phyloP scores from a whole-genome alignment of 2,113 vertebrate genomes.

The Labeo catla region DNA sequence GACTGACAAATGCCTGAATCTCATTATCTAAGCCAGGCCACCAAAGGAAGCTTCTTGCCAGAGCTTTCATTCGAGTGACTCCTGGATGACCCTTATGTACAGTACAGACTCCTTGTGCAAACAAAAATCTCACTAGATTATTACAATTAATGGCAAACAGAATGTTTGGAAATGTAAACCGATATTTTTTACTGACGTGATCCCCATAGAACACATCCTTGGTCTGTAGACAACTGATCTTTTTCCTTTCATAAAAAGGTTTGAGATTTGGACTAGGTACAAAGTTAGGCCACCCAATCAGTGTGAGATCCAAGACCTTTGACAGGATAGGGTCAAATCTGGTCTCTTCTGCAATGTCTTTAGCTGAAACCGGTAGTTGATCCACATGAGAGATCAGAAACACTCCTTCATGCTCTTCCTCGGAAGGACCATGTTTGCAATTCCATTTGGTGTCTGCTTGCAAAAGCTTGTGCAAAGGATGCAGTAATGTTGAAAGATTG shows the following conservation, averaged over 20 bases:
- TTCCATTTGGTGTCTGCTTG: too few species aligned
- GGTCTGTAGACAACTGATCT: not conserved
- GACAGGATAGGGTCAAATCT: not conserved
- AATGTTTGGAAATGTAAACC: too few species aligned
- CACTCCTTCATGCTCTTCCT: not conserved
- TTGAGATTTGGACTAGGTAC: not conserved
- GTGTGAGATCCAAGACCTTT: not conserved
- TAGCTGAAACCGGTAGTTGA: not conserved
- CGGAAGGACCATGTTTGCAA: not conserved
- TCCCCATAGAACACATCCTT: slow-evolving; percentile 15
- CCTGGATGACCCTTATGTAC: slow-evolving; percentile 43
- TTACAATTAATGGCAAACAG: too few species aligned
- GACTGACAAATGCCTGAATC: not conserved
- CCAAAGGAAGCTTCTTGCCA: slow-evolving; percentile 27
- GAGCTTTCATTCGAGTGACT: not conserved
- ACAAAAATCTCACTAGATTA: too few species aligned
- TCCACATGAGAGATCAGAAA: slow-evolving; percentile 33
- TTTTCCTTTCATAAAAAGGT: slow-evolving; percentile 16
- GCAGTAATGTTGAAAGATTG: not conserved
- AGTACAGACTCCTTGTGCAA: too few species aligned
- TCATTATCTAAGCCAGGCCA: slow-evolving; percentile 45
- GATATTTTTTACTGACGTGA: too few species aligned
- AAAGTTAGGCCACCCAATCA: slow-evolving; percentile 18
- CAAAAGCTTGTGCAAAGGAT: too few species aligned
- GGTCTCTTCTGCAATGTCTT: slow-evolving; percentile 11